A percentile compares a stretch with the other conserved stretches of the same genome.
phyloP scores from a whole-genome alignment of 1,140 invertebrate species.

The Drosophila navojoa region DNA sequence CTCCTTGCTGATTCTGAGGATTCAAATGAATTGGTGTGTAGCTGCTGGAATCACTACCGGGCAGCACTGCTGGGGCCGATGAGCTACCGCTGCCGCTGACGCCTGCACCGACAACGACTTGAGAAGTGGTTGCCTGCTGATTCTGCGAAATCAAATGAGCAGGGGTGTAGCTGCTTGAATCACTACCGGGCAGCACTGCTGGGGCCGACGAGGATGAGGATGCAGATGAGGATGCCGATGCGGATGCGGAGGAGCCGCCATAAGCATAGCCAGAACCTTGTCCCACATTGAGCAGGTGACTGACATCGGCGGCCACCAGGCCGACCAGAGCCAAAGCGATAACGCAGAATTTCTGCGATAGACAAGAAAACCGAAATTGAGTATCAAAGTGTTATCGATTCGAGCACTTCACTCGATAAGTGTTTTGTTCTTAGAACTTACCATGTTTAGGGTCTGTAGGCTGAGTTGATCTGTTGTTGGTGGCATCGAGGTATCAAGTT shows the following conservation, averaged over 20 bases:
- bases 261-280: slow-evolving; percentile 54
- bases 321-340: slow-evolving; percentile 58
- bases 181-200: slow-evolving; percentile 28
- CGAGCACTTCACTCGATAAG: background rate
- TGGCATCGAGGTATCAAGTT: slow-evolving; percentile 55
- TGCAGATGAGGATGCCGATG: background rate
- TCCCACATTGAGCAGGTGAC: slow-evolving; percentile 51
- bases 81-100: background rate
- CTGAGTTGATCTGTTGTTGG: slow-evolving; percentile 57
- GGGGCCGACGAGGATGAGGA: background rate
- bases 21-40: slow-evolving; percentile 35
- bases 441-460: slow-evolving; percentile 61
- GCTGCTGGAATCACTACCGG: slow-evolving; percentile 15
- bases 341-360: slow-evolving; percentile 56
- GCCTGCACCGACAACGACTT: background rate
- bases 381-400: background rate
- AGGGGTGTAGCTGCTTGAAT: slow-evolving; percentile 45
- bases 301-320: slow-evolving; percentile 66
- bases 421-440: slow-evolving; percentile 47
- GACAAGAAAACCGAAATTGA: background rate
- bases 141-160: slow-evolving; percentile 32
- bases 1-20: background rate
- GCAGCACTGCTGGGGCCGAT: too few species aligned
- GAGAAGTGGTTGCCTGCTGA: background rate
- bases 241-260: slow-evolving; percentile 20